Conservation (phyloP, 2,797 vertebrate species). For the Crocidura indochinensis region DNA sequence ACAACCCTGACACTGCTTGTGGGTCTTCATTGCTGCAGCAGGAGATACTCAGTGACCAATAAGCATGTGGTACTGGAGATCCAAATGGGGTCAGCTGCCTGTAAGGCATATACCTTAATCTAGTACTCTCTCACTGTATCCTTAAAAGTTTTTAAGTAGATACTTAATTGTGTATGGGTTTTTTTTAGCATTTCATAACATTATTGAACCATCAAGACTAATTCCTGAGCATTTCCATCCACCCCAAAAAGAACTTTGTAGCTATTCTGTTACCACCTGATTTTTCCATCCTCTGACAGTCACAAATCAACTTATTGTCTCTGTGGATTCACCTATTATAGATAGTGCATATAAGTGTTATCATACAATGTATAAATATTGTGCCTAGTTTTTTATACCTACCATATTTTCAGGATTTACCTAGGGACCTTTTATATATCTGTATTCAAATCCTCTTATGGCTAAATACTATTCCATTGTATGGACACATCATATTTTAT, state of each 20-base stretch:
- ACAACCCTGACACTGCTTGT: too few species aligned
- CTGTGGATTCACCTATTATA: slow-evolving; percentile 7
- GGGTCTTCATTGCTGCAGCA: too few species aligned
- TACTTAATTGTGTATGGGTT: not conserved
- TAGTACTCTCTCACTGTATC: too few species aligned
- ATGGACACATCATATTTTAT: not conserved
- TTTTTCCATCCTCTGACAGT: too few species aligned
- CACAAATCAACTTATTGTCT: not conserved
- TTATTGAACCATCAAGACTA: not conserved
- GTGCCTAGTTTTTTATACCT: not conserved
- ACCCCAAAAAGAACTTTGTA: not conserved
- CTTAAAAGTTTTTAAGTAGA: not conserved
- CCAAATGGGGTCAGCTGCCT: too few species aligned
- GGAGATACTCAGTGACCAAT: too few species aligned
- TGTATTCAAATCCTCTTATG: not conserved
- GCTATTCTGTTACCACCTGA: too few species aligned
- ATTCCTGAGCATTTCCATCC: slow-evolving; percentile 30
- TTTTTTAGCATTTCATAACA: not conserved
- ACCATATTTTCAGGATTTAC: not conserved
- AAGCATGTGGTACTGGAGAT: too few species aligned
- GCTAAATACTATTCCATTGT: not conserved
- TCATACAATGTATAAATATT: not conserved
- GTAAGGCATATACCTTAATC: too few species aligned
- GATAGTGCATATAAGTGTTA: not conserved
- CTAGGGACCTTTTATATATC: too few species aligned